phyloP scores from a whole-genome alignment of 2,113 vertebrate genomes.

The Formicarius rufipectus region DNA sequence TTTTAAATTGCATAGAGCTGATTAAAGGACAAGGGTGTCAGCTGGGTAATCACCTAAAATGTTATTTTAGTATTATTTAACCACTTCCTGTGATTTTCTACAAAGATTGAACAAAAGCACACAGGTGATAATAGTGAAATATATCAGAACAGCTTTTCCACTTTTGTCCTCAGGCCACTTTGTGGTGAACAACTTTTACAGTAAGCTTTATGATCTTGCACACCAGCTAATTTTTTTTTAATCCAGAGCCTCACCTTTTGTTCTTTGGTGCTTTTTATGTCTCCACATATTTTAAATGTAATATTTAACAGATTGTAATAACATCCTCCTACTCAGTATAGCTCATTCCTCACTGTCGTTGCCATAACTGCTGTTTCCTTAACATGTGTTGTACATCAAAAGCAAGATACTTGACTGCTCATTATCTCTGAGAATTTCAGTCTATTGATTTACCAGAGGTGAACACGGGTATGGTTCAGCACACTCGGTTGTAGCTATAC shows the following conservation, averaged over 20 bases:
- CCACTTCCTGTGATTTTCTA: not conserved
- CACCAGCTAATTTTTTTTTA: not conserved
- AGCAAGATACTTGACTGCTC: not conserved
- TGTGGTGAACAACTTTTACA: not conserved
- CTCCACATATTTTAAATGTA: not conserved
- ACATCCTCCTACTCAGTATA: not conserved
- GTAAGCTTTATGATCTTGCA: not conserved
- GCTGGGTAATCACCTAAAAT: not conserved
- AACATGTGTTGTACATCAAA: not conserved
- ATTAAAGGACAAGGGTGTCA: not conserved
- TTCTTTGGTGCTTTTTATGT: not conserved
- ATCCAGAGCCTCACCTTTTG: not conserved
- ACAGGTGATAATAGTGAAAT: not conserved
- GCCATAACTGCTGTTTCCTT: not conserved
- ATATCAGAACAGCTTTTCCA: not conserved
- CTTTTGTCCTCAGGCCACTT: not conserved
- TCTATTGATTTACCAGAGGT: not conserved
- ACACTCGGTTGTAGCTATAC: not conserved
- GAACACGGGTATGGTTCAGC: not conserved
- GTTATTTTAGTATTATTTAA: conserved; percentile 1
- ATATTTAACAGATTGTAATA: not conserved
- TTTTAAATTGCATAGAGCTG: not conserved
- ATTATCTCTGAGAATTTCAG: not conserved
- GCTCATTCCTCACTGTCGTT: not conserved
- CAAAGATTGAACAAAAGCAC: not conserved